Percentiles rank a stretch among this genome's conserved stretches.
Conservation (phyloP, 1,140 invertebrate genomes). For the Mactra quadrangularis region DNA sequence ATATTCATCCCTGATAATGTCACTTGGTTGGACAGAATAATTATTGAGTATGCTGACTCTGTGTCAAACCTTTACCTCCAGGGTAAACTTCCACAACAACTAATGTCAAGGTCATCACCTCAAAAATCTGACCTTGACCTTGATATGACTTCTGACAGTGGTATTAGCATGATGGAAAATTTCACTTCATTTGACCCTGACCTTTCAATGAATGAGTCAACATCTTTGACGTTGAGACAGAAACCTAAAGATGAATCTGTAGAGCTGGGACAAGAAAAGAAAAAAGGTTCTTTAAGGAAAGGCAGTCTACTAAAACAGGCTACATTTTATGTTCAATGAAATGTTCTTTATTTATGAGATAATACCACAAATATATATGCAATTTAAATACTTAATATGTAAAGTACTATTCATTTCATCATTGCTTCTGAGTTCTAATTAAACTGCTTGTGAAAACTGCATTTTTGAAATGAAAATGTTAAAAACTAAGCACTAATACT, state of each 20-base stretch:
- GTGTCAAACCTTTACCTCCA: slow-evolving; percentile 60
- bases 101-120: neutral
- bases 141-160: neutral
- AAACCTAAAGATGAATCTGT: neutral
- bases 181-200: neutral
- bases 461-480: too few relatives aligned
- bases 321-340: slow-evolving; percentile 44
- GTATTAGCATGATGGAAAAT: neutral
- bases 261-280: slow-evolving; percentile 8
- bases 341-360: too few relatives aligned
- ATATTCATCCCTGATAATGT: slow-evolving; percentile 89
- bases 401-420: too few relatives aligned
- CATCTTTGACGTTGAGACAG: neutral
- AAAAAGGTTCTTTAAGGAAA: slow-evolving; percentile 33
- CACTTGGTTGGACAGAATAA: slow-evolving; percentile 94
- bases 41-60: slow-evolving; percentile 86
- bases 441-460: too few relatives aligned
- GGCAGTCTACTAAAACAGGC: slow-evolving; percentile 37
- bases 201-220: neutral
- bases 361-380: too few relatives aligned
- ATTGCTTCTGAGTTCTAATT: too few relatives aligned
- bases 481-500: too few relatives aligned
- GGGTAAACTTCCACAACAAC: slow-evolving; percentile 39
- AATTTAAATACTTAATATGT: too few relatives aligned
- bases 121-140: neutral